Conservation (phyloP, 2,888 invertebrate species). For the Dryocosmus kuriphilus region DNA sequence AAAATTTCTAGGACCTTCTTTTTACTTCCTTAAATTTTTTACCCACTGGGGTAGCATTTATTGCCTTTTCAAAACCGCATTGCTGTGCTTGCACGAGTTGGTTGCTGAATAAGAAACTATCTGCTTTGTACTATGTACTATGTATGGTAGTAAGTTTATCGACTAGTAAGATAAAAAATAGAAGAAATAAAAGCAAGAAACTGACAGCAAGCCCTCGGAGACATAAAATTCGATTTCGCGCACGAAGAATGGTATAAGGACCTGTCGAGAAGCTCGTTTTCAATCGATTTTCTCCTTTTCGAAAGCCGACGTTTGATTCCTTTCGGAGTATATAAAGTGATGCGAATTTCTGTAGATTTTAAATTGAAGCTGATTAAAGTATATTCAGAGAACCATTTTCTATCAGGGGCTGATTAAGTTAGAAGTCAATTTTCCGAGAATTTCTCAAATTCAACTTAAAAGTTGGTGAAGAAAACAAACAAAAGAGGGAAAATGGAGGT, state of each 20-base stretch:
- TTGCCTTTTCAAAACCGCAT: neutral
- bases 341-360: neutral
- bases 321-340: conserved; percentile 1
- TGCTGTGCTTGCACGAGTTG: conserved; percentile 7
- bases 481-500: too few relatives aligned
- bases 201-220: conserved; percentile 48
- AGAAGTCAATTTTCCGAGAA: neutral
- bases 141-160: conserved; percentile 25
- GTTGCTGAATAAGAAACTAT: neutral
- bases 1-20: too few relatives aligned
- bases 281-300: conserved; percentile 42
- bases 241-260: conserved; percentile 56
- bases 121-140: too few relatives aligned
- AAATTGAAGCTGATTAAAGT: neutral
- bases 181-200: conserved; percentile 43
- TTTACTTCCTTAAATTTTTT: too few relatives aligned
- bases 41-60: neutral
- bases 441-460: neutral
- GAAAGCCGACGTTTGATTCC: conserved; percentile 25
- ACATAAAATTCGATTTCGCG: conserved; percentile 69
- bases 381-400: neutral
- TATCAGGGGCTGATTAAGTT: neutral
- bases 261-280: conserved; percentile 47
- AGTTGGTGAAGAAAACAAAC: too few relatives aligned
- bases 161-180: conserved; percentile 39